Evolutionary conservation across 2,888 invertebrate species (phyloP).

Genomic region (Cyclophora albipunctata): DNA sequence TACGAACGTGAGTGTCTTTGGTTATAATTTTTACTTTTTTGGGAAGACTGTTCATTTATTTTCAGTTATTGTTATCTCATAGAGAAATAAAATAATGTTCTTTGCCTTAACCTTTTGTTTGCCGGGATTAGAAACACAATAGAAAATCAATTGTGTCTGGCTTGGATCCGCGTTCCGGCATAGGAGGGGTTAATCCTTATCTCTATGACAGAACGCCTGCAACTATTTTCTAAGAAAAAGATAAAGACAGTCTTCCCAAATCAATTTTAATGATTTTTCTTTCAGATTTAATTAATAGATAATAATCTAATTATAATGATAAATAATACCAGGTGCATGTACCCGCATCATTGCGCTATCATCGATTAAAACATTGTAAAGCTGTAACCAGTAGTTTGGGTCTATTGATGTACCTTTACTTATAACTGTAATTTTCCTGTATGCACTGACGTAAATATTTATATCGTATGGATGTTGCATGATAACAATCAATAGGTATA

Average conservation of each 20-base stretch:
- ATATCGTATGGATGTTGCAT: background rate
- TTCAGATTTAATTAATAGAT: slow-evolving; percentile 1
- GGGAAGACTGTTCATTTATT: background rate
- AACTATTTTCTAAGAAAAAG: too few relatives aligned
- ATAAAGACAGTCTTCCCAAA: background rate
- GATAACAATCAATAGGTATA: too few relatives aligned
- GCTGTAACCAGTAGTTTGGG: slow-evolving; percentile 58
- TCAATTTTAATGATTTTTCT: slow-evolving; percentile 4
- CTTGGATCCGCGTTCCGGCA: too few relatives aligned
- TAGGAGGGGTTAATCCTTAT: too few relatives aligned
- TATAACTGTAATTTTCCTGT: background rate
- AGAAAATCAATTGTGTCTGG: too few relatives aligned
- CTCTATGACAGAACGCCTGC: too few relatives aligned
- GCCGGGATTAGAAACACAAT: too few relatives aligned
- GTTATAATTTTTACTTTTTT: slow-evolving; percentile 4
- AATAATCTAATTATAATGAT: background rate
- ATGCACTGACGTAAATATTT: background rate
- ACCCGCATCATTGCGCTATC: slow-evolving; percentile 56
- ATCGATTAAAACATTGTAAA: slow-evolving; percentile 66
- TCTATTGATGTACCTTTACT: slow-evolving; percentile 12
- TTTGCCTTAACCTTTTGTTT: too few relatives aligned
- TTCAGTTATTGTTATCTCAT: too few relatives aligned
- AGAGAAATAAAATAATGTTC: too few relatives aligned
- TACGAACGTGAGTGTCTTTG: slow-evolving; percentile 81
- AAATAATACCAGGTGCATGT: slow-evolving; percentile 8